Evolutionary conservation across 2,797 vertebrate genomes (phyloP), one percentile per base, ranked within the genome.

Genomic region (Mionectes olivaceus): DNA sequence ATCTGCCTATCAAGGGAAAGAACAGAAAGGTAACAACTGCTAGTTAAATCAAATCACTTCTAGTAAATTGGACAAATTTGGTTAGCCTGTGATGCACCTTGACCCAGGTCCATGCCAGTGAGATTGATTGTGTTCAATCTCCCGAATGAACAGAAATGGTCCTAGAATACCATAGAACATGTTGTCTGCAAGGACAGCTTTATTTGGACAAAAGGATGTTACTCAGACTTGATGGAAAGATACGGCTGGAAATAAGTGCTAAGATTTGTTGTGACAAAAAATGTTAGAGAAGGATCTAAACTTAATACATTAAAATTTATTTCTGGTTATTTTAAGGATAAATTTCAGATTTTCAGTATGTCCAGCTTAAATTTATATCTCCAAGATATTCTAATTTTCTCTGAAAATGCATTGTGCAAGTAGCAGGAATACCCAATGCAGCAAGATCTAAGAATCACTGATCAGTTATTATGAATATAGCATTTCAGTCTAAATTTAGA

Each of bases 21-120:
- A 94, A 77, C 83, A 94, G 61, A 92, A 96, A 96, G 93, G 90
- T 96, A 97, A 96, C 88, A 97, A 97, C 95, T 94, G 87, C 82
- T 96, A 94, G 87, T 97, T 97, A 97, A 97, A 98, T 95, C 78
- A 95, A 97, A 98, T 96, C 89, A 87, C 86, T 96, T 92, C 4
- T 28, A 95, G 76, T 93, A 96, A 93, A 96, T 89, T 96, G 90
- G 76, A 95, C 87, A 97, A 96, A 97, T 97, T 93, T 91, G 16
- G 85, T 96, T 98, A 96, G 88, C 91, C 53, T 94, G 71, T 95
- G 80, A 73, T 95, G 44, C 85, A 91, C 81, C 41, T 57, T 96
- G 93, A 89, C 81, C 52, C 32, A 52, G 46, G 64, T 89, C 76
- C 81, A 89, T 63, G 89, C 88, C 82, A 90, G 76, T 83, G 95